A percentile compares a stretch with the other conserved stretches of the same genome.
phyloP scores from a whole-genome alignment of 2,113 vertebrate genomes.

The Zosterops hypoxanthus region DNA sequence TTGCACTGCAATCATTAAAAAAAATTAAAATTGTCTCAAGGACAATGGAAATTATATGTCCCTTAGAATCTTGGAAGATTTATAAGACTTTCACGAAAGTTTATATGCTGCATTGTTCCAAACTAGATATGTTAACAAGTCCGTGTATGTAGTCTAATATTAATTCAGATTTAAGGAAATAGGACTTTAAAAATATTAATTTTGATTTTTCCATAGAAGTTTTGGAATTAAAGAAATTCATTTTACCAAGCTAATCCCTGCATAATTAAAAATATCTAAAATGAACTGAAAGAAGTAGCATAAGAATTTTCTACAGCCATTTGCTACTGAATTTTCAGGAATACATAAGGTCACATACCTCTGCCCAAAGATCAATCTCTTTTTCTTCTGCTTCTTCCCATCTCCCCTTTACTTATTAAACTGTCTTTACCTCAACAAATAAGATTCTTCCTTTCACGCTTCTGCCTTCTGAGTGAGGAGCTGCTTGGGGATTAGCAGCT shows the following conservation, averaged over 20 bases:
- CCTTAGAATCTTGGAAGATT: not conserved
- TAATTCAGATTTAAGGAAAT: not conserved
- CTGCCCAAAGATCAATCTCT: not conserved
- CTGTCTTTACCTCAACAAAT: not conserved
- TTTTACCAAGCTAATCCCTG: not conserved
- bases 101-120: accelerated
- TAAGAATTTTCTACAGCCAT: not conserved
- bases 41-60: not conserved
- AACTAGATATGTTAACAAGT: not conserved
- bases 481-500: not conserved
- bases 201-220: not conserved
- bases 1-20: not conserved
- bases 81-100: not conserved
- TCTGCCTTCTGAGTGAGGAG: not conserved
- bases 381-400: not conserved
- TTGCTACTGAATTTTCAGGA: not conserved
- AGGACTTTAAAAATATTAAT: not conserved
- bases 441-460: not conserved
- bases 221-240: not conserved
- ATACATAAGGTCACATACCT: accelerated
- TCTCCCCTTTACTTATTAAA: not conserved
- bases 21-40: not conserved
- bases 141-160: not conserved
- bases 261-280: not conserved
- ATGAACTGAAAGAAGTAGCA: not conserved